Conservation (phyloP, 1,140 invertebrate species). For the Zaprionus vittiger region DNA sequence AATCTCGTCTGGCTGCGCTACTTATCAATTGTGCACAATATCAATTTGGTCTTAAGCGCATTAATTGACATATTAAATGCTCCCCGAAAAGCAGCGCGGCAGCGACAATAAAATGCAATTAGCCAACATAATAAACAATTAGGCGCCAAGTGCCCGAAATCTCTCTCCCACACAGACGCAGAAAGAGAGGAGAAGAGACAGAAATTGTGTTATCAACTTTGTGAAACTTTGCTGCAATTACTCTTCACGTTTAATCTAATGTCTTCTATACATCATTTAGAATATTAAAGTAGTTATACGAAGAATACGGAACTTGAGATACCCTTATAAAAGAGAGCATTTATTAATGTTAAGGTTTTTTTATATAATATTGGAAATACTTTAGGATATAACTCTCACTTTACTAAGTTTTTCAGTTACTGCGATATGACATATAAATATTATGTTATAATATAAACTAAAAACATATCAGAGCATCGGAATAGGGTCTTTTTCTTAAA, state of each 20-base stretch:
- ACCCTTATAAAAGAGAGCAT: too few species aligned
- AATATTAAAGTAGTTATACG: background rate
- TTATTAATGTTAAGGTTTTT: too few species aligned
- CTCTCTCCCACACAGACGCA: slow-evolving; percentile 4
- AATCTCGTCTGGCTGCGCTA: slow-evolving; percentile 1
- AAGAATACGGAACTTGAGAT: background rate
- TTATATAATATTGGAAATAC: too few species aligned
- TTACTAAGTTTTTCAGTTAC: too few species aligned
- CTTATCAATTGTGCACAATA: slow-evolving; percentile 51
- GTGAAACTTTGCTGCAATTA: background rate
- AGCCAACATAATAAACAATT: slow-evolving; percentile 68
- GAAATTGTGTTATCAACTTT: background rate
- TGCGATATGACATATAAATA: too few species aligned
- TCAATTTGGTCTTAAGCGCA: slow-evolving; percentile 33
- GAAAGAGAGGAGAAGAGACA: background rate
- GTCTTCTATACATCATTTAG: background rate
- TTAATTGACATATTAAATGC: slow-evolving; percentile 43
- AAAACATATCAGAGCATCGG: too few species aligned
- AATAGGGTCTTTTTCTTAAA: too few species aligned
- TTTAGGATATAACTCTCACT: too few species aligned
- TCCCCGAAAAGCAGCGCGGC: slow-evolving; percentile 10
- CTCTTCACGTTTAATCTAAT: background rate
- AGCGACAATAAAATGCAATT: slow-evolving; percentile 61
- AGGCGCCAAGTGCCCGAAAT: slow-evolving; percentile 57
- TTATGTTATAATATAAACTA: too few species aligned